A percentile compares a stretch with the other conserved stretches of the same genome.
Conservation (phyloP, 1,140 invertebrate species). For the Conus ventricosus region DNA sequence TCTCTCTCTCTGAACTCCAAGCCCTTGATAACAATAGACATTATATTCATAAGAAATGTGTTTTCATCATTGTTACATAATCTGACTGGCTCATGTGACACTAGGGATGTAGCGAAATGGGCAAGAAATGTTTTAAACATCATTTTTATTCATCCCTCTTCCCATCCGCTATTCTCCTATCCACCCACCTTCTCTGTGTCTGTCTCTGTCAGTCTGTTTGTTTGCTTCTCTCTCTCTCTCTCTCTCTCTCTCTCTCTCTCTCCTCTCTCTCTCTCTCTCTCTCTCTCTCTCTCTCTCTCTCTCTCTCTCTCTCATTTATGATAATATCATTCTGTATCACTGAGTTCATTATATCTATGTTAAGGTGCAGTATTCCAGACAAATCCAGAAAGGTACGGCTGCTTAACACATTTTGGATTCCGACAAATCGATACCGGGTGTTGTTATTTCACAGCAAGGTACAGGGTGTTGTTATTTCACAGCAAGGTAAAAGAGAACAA, state of each 20-base stretch:
- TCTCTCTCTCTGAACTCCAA: not conserved
- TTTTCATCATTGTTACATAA: not conserved
- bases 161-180: not conserved
- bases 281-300: slow-evolving; percentile 13
- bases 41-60: not conserved
- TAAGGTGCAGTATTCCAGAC: no score
- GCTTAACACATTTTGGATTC: no score
- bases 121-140: not conserved
- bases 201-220: not conserved
- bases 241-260: not conserved
- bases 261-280: not conserved
- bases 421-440: no score
- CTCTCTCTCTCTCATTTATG: not conserved
- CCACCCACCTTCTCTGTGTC: not conserved
- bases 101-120: not conserved
- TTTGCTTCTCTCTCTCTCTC: not conserved
- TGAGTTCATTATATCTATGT: no score
- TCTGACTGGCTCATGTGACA: not conserved
- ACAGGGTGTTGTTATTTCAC: no score
- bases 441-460: no score
- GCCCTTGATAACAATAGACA: not conserved
- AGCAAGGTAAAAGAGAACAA: no score
- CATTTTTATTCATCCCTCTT: no score
- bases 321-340: no score
- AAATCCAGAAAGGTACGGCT: no score